Conservation (phyloP, 1,140 invertebrate genomes). For the Pollicipes pollicipes region DNA sequence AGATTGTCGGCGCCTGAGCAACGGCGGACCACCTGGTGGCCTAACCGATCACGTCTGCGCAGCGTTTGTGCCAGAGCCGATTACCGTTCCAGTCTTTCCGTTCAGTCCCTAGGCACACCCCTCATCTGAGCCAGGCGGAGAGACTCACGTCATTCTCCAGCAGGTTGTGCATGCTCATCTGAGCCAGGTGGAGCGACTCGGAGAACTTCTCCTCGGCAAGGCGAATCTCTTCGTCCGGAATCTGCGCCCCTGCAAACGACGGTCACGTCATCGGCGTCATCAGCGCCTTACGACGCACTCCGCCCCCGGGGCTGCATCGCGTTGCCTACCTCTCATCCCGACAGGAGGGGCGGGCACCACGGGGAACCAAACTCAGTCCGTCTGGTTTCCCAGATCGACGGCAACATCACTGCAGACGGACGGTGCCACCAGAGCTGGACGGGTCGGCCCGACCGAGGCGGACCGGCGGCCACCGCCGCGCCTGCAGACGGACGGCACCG, state of each 20-base stretch:
- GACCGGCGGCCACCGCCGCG: too few relatives aligned
- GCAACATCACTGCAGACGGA: too few relatives aligned
- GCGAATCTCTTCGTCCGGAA: constrained; percentile 92
- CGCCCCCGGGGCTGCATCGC: too few relatives aligned
- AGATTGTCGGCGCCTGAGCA: not conserved
- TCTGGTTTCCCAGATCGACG: too few relatives aligned
- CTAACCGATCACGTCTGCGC: not conserved
- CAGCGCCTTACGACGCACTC: too few relatives aligned
- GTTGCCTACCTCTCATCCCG: too few relatives aligned
- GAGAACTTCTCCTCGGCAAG: constrained; percentile 97
- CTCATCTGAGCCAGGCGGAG: not conserved
- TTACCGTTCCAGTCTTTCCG: not conserved
- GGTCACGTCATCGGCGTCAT: too few relatives aligned
- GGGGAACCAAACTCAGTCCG: too few relatives aligned
- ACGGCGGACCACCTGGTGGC: not conserved
- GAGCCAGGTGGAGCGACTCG: constrained; percentile 86
- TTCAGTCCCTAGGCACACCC: not conserved
- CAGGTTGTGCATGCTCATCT: constrained; percentile 96
- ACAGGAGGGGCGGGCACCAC: too few relatives aligned
- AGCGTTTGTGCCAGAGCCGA: not conserved
- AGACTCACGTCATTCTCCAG: constrained; percentile 80
- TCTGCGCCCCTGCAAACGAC: constrained; percentile 75
- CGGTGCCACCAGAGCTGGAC: too few relatives aligned
- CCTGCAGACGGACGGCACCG: too few relatives aligned
- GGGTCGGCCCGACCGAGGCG: too few relatives aligned